These are phyloP conservation scores for Paradoxurus hermaphroditus DNA, from an alignment of 2,113 vertebrate genomes.

Conservation along the genomic window DNA sequence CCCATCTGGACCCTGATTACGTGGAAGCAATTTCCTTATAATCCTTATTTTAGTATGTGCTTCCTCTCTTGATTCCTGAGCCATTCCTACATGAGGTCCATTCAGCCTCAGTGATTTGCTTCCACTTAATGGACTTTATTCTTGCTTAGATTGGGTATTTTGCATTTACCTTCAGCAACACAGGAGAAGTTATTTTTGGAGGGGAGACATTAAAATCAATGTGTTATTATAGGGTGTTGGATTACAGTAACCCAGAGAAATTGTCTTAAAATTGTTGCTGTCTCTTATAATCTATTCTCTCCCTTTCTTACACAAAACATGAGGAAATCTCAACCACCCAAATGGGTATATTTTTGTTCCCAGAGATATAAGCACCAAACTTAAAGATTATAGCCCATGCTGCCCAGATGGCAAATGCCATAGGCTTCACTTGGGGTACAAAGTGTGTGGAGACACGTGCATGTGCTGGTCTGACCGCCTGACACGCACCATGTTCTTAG, in stretches of 20 bases:
- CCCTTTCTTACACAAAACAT: background rate
- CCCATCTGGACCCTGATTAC: background rate
- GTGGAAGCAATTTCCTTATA: background rate
- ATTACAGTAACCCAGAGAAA: background rate
- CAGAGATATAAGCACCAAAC: background rate
- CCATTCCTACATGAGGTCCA: background rate
- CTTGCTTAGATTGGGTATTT: background rate
- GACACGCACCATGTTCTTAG: fast-evolving
- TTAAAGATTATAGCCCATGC: fast-evolving
- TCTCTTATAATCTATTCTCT: background rate
- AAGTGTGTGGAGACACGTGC: fast-evolving
- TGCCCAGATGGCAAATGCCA: background rate
- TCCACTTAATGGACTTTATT: background rate
- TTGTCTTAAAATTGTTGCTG: background rate
- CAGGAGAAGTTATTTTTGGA: background rate
- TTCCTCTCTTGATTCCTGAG: background rate
- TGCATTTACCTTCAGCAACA: background rate
- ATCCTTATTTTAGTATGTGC: background rate
- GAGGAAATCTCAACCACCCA: background rate
- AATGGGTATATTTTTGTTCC: background rate
- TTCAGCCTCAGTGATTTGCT: background rate
- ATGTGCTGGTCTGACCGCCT: fast-evolving
- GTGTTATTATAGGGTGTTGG: background rate
- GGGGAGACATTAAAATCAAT: background rate
- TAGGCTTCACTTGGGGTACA: background rate